Conservation (phyloP, 2,113 vertebrate species). For the Malurus alboscapulatus region DNA sequence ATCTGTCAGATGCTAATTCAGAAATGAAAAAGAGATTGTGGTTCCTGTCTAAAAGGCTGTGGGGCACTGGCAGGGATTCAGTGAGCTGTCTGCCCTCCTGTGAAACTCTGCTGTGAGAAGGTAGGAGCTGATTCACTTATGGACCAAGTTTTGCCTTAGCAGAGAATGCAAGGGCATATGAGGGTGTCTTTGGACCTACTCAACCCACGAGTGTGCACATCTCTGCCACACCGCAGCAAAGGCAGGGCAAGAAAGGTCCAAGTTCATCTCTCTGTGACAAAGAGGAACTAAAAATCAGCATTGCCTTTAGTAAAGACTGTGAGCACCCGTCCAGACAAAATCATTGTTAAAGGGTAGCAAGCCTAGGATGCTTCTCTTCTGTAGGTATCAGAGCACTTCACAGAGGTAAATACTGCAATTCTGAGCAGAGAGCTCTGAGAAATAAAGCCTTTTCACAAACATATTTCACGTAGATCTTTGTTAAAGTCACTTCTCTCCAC, state of each 20-base stretch:
- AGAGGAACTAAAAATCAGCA: neutral
- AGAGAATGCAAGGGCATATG: neutral
- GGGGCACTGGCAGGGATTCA: neutral
- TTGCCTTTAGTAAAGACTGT: neutral
- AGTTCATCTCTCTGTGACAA: neutral
- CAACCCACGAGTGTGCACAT: fast-evolving
- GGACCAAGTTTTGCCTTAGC: neutral
- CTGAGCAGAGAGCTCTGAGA: neutral
- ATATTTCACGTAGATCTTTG: neutral
- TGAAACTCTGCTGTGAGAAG: neutral
- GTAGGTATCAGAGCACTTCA: neutral
- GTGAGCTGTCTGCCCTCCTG: neutral
- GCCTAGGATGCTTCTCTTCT: neutral
- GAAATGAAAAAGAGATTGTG: neutral
- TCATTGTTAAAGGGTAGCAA: neutral
- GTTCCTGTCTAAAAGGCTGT: neutral
- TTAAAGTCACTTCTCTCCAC: neutral
- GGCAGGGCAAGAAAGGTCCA: neutral
- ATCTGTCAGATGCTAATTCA: slow-evolving; percentile 1
- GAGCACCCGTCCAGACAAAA: neutral
- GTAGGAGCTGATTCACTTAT: neutral
- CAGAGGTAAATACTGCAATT: neutral
- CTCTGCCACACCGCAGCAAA: neutral
- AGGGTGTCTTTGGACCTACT: neutral
- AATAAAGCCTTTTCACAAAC: neutral